Base-by-base conservation (phyloP, 2,888 invertebrate genomes). In the Agonopterix heracliana region DNA sequence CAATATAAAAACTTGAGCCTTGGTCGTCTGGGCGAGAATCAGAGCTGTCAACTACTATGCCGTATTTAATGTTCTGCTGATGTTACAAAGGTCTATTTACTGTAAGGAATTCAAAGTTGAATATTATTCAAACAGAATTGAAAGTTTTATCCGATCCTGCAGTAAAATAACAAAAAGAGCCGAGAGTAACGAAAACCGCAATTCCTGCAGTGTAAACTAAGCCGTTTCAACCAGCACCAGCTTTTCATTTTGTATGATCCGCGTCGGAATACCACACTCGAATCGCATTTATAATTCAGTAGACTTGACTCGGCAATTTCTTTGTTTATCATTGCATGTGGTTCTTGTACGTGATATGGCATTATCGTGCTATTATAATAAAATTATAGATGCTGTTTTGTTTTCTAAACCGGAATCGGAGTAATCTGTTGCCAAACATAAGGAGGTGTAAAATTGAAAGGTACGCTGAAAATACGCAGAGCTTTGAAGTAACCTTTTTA, bases 261-360 rank as follows among this genome's bases (percentile, higher is more conserved):
- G 64, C 60, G 63, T 63, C 58, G 63, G 64, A 62, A 63, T 61
- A 59, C 63, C 55, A 62, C 61, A 57, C 52, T 49, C 48, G 50
- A 46, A 50, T 65, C 61, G 63, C 64, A 67, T 65, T 66, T 63
- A 61, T 66, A 67, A 69, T 71, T 66, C 62, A 63, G 57, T 57
- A 46, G 49, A 11, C 59, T 58, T 54, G 57, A 55, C 56, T 57
- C 54, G 49, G 54, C 59, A 62, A 61, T 64, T 59, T 60, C 64
- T 69, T 63, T 63, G 61, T 61, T 57, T 54, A 60, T 61, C 3
- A 60, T 56, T 57, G 54, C 59, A 59, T 55, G 59, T 56, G 61
- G 53, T 53, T 26, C 26, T 26, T 26, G 54, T 56, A 56, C 56
- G 52, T 51, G 52, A 54, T 54, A 56, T 45, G 49, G 48, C 49